Base-by-base conservation (phyloP, 2,888 invertebrate genomes). In the Melinaea marsaeus region DNA sequence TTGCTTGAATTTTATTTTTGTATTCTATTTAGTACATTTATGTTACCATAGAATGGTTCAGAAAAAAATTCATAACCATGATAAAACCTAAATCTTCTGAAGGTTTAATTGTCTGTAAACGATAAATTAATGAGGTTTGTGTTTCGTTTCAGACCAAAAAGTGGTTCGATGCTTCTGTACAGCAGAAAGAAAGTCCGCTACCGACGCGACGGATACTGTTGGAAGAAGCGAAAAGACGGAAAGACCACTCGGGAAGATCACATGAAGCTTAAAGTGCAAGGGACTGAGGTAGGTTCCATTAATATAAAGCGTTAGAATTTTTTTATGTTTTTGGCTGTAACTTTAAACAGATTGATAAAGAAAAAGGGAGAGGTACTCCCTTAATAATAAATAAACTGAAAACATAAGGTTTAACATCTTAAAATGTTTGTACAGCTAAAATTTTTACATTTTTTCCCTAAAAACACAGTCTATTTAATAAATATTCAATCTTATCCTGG, bases 211-310 rank as follows among this genome's bases (percentile, higher is more conserved):
- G 98, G 98, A 33, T 99, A 99, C 89, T 98, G 98, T 89, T 99
- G 99, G 99, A 99, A 99, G 92, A 98, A 98, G 80, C 92, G 99
- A 73, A 98, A 98, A 89, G 99, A 99, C 85, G 99, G 99, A 33
- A 98, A 98, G 91, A 98, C 98, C 69, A 98, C 98, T 63, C 92
- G 99, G 75, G 99, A 99, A 88, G 99, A 99, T 92, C 99, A 99
- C 88, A 99, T 99, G 99, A 99, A 99, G 88, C 93, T 99, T 71
- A 99, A 99, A 93, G 98, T 98, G 80, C 97, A 98, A 92, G 97
- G 98, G 76, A 96, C 97, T 69, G 97, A 98, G 94, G 97, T 97
- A 75, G 92, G 51, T 51, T 6, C 22, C 11, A 51, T 4, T 9
- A 1, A 13, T 32, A 42, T 45, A 32, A 4, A 42, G 22, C 37